Base-by-base conservation (phyloP, 2,888 invertebrate genomes). In the Physocephala rufipes region DNA sequence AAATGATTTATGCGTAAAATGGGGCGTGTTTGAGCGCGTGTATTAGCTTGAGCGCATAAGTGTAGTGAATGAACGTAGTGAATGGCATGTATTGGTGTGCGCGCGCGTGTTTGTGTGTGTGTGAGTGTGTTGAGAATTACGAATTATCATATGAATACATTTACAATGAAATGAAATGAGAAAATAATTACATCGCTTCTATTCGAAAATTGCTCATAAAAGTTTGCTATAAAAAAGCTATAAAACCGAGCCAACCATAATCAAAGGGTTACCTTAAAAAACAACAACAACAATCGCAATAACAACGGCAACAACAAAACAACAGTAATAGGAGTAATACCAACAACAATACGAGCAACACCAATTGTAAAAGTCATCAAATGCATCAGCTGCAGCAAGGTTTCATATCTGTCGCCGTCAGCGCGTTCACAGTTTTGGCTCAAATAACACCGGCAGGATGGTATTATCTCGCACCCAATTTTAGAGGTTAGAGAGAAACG, bases 141-240 rank as follows among this genome's bases (percentile, higher is more conserved):
- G 47, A 63, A 63, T 63, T 63, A 43, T 47, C 45, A 47, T 36
- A 9, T 9, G 4, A 36, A 36, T 36, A 36, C 9, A 4, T 62
- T 63, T 24, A 63, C 63, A 45, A 63, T 47, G 63, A 47, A 24
- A 7, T 47, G 47, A 43, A 63, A 63, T 63, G 47, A 63, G 63
- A 45, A 45, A 63, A 63, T 24, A 63, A 63, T 63, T 63, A 19
- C 63, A 26, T 45, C 21, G 45, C 63, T 21, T 45, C 47, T 24
- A 19, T 4, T 30, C n/a, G 61, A 21, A 36, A 36, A 61, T 30
- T 16, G n/a, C 61, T 61, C 61, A 36, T 36, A 61, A 43, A 36
- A 61, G 61, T 19, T n/a, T 30, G 61, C 61, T 19, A 43, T 61
- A 61, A 61, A 61, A 61, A 19, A 12, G 53, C 53, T 55, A 24